Evolutionary conservation across 1,140 invertebrate genomes (phyloP).

Genomic region (Megalopta genalis): DNA sequence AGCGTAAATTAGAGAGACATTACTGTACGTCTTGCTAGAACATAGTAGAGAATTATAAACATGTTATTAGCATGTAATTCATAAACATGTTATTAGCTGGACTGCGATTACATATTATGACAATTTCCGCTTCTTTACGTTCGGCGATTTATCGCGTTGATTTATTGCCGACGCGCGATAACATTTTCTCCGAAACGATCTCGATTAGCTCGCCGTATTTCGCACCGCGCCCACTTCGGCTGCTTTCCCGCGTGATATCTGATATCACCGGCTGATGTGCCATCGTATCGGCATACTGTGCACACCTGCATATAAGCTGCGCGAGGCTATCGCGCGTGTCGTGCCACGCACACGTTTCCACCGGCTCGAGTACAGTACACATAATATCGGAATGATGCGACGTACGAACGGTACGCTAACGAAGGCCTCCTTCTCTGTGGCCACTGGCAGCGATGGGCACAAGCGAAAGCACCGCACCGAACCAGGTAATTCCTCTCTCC

Average conservation of each 20-base stretch:
- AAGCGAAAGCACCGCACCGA: not conserved
- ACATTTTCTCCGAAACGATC: not conserved
- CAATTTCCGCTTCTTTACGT: too few relatives aligned
- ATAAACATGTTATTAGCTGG: too few relatives aligned
- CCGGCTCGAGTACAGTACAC: not conserved
- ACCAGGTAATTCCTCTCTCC: too few relatives aligned
- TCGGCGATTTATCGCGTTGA: too few relatives aligned
- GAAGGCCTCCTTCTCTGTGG: not conserved
- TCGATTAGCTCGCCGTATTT: not conserved
- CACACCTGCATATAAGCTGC: conserved; percentile 1
- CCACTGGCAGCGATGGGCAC: not conserved
- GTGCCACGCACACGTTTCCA: not conserved
- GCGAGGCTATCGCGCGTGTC: too few relatives aligned
- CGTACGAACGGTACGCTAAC: conserved; percentile 15
- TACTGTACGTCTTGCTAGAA: too few relatives aligned
- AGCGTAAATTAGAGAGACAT: too few relatives aligned
- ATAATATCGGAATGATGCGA: not conserved
- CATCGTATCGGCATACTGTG: not conserved
- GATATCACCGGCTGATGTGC: not conserved
- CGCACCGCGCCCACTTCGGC: not conserved
- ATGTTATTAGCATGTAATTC: too few relatives aligned
- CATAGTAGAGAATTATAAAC: too few relatives aligned
- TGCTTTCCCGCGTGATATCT: not conserved
- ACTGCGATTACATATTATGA: too few relatives aligned
- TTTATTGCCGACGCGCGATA: not conserved